Percentiles rank a stretch among this genome's conserved stretches.
Evolutionary conservation across 2,888 invertebrate species (phyloP).

Genomic region (Cryptophagus acutangulus): DNA sequence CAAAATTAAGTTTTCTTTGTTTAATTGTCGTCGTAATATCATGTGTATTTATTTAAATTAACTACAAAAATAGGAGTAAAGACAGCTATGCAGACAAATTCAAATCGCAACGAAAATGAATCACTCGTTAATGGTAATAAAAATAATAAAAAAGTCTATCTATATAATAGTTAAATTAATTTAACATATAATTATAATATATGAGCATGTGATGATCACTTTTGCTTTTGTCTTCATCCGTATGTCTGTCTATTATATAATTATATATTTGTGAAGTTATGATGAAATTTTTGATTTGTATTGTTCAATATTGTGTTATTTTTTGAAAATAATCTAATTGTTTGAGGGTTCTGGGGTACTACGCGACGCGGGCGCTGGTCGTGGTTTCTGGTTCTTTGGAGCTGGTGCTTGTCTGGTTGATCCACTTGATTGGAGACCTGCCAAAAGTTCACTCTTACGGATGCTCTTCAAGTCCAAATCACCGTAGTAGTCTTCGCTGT

Average conservation of each 20-base stretch:
- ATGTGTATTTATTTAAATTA: constrained; percentile 22
- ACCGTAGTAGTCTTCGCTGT: constrained; percentile 95
- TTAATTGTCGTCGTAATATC: constrained; percentile 19
- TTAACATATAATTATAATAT: constrained; percentile 28
- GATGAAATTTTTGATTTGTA: constrained; percentile 14
- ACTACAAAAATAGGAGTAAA: constrained; percentile 22
- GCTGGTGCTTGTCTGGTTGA: constrained; percentile 47
- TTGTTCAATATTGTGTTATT: constrained; percentile 14
- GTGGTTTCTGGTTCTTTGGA: constrained; percentile 46
- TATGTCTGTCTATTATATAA: constrained; percentile 23
- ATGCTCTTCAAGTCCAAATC: constrained; percentile 92
- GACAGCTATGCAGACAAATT: constrained; percentile 32
- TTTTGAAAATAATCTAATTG: constrained; percentile 25
- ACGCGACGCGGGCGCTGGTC: constrained; percentile 45
- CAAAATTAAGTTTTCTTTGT: constrained; percentile 23
- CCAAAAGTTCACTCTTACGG: constrained; percentile 87
- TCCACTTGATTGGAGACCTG: constrained; percentile 66
- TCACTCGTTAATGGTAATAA: too few relatives aligned
- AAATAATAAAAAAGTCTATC: too few relatives aligned
- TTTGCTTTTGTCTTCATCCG: too few relatives aligned
- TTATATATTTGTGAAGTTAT: constrained; percentile 6
- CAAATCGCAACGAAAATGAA: too few relatives aligned
- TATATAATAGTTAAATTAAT: constrained; percentile 31
- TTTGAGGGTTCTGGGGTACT: constrained; percentile 43
- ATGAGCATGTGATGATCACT: constrained; percentile 18